Evolutionary conservation across 2,113 vertebrate genomes (phyloP).

Genomic region (Bostrychus sinensis): DNA sequence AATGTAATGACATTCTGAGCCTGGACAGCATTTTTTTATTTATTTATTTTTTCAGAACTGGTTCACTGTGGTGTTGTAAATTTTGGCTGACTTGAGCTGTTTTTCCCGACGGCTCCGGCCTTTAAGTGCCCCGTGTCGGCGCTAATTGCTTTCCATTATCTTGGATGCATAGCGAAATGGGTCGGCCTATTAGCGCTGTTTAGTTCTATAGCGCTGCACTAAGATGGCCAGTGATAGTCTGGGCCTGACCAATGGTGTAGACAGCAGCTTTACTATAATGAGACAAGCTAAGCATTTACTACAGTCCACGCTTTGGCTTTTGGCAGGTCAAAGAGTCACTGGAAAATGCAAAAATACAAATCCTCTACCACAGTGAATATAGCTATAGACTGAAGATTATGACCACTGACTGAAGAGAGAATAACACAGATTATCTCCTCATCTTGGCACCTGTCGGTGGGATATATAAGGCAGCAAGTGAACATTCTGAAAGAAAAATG

Average conservation of each 20-base stretch:
- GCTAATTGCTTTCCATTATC: constrained; percentile 13
- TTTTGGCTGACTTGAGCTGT: constrained; percentile 5
- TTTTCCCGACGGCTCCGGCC: not conserved
- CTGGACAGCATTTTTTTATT: too few species aligned
- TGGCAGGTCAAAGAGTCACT: not conserved
- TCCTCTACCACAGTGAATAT: too few species aligned
- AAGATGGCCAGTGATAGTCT: not conserved
- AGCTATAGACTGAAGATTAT: too few species aligned
- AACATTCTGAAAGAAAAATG: too few species aligned
- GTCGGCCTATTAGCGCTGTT: not conserved
- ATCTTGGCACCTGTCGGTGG: too few species aligned
- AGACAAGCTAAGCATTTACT: not conserved
- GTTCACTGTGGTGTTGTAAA: not conserved
- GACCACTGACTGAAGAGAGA: too few species aligned
- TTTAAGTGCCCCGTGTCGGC: not conserved
- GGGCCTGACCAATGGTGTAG: not conserved
- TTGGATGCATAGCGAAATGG: not conserved
- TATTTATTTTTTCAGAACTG: too few species aligned
- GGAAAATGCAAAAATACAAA: not conserved
- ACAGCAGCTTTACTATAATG: not conserved
- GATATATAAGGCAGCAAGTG: too few species aligned
- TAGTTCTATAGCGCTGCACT: not conserved
- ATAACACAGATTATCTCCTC: too few species aligned
- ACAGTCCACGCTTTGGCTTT: not conserved
- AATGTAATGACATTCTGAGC: too few species aligned